Percentiles rank a stretch among this genome's conserved stretches.
phyloP scores from a whole-genome alignment of 2,113 vertebrate genomes.

The Holacanthus passer region DNA sequence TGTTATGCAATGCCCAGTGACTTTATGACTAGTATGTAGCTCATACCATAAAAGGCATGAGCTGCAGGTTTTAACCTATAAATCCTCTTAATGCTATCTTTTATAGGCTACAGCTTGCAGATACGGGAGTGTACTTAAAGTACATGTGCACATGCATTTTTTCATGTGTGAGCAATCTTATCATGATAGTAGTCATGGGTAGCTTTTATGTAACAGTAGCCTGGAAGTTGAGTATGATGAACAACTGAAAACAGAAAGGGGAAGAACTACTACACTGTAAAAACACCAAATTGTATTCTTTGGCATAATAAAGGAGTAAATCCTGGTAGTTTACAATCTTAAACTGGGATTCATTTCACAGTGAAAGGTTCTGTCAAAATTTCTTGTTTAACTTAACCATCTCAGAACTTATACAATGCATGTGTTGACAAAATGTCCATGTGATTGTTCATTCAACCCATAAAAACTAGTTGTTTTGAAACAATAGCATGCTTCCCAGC shows the following conservation, averaged over 20 bases:
- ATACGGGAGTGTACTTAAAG: not conserved
- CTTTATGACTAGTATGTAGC: slow-evolving; percentile 2
- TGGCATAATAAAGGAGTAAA: not conserved
- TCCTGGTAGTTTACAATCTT: not conserved
- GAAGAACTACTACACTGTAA: not conserved
- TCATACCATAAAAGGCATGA: slow-evolving; percentile 29
- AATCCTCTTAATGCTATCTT: slow-evolving; percentile 26
- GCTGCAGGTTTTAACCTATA: slow-evolving; percentile 3
- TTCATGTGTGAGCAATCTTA: not conserved
- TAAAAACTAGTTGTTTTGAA: too few relatives aligned
- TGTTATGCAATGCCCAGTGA: not conserved
- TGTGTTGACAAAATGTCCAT: too few relatives aligned
- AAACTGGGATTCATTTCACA: not conserved
- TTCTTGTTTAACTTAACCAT: too few relatives aligned
- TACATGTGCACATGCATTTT: not conserved
- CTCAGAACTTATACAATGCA: too few relatives aligned
- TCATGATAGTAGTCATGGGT: not conserved
- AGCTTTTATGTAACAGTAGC: not conserved
- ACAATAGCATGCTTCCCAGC: too few relatives aligned
- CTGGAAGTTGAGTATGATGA: not conserved
- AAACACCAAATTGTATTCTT: not conserved
- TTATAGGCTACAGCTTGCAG: not conserved
- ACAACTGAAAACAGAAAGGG: not conserved
- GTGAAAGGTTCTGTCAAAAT: too few relatives aligned
- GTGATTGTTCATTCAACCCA: too few relatives aligned